Conservation (phyloP, 1,140 invertebrate genomes). For the Probaryconus sp. region DNA sequence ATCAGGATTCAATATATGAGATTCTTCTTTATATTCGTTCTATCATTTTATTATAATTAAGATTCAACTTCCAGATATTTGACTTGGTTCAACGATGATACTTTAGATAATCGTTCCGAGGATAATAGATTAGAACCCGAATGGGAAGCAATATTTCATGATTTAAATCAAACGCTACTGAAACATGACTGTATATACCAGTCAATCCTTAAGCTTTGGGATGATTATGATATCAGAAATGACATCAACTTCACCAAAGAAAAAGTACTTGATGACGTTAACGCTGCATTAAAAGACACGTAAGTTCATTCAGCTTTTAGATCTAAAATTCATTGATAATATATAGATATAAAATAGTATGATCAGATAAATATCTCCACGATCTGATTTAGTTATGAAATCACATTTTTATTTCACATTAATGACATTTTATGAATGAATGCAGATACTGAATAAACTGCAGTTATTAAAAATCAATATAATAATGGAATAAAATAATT, state of each 20-base stretch:
- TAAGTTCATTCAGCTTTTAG: slow-evolving; percentile 45
- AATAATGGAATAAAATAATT: no score
- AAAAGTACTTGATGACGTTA: slow-evolving; percentile 67
- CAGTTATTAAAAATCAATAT: no score
- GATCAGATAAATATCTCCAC: no score
- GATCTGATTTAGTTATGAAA: no score
- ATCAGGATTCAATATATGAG: no score
- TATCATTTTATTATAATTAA: no score
- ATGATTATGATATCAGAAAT: slow-evolving; percentile 46
- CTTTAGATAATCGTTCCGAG: slow-evolving; percentile 31
- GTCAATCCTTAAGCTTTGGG: slow-evolving; percentile 72
- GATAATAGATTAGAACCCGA: slow-evolving; percentile 53
- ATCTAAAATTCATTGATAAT: not conserved
- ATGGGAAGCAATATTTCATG: slow-evolving; percentile 50
- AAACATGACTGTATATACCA: slow-evolving; percentile 73
- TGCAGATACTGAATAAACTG: no score
- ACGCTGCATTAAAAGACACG: slow-evolving; percentile 65
- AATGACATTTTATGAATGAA: no score
- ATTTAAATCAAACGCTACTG: slow-evolving; percentile 62
- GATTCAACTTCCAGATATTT: slow-evolving; percentile 68
- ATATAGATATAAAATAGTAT: no score
- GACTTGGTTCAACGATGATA: slow-evolving; percentile 70
- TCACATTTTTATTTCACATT: no score
- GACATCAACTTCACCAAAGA: slow-evolving; percentile 65
- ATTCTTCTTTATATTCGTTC: no score